phyloP scores from a whole-genome alignment of 2,888 invertebrate species.

The Trachelus iudaicus region DNA sequence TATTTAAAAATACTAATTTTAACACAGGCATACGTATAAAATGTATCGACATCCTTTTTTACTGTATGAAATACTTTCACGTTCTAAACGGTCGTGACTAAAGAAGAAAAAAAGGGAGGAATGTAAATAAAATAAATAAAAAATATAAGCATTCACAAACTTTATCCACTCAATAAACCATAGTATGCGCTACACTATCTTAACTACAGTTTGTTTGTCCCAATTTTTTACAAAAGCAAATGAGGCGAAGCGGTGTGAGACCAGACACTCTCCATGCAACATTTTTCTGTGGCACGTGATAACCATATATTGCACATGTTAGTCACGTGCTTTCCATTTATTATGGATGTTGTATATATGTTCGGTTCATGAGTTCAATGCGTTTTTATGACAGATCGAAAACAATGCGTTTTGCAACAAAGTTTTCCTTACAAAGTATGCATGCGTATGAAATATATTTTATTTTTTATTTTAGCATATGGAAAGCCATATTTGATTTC shows the following conservation, averaged over 20 bases:
- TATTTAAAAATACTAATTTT: too few relatives aligned
- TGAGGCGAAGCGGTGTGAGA: not conserved
- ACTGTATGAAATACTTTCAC: too few relatives aligned
- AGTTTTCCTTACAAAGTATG: too few relatives aligned
- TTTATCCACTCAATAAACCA: not conserved
- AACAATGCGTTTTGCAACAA: too few relatives aligned
- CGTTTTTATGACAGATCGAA: too few relatives aligned
- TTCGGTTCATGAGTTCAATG: too few relatives aligned
- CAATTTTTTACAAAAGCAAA: not conserved
- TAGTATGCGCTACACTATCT: not conserved
- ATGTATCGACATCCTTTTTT: too few relatives aligned
- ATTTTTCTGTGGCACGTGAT: not conserved
- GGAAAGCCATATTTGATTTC: too few relatives aligned
- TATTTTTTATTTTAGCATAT: too few relatives aligned
- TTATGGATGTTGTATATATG: not conserved
- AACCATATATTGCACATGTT: not conserved
- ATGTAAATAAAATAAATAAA: not conserved
- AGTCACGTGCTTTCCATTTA: not conserved
- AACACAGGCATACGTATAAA: too few relatives aligned
- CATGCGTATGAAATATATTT: too few relatives aligned
- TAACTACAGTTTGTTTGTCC: not conserved
- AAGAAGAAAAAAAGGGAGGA: not conserved
- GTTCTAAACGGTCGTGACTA: too few relatives aligned
- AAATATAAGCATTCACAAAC: not conserved
- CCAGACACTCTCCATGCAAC: not conserved